Conservation (phyloP, 2,888 invertebrate species). For the Ormyrus rosae region DNA sequence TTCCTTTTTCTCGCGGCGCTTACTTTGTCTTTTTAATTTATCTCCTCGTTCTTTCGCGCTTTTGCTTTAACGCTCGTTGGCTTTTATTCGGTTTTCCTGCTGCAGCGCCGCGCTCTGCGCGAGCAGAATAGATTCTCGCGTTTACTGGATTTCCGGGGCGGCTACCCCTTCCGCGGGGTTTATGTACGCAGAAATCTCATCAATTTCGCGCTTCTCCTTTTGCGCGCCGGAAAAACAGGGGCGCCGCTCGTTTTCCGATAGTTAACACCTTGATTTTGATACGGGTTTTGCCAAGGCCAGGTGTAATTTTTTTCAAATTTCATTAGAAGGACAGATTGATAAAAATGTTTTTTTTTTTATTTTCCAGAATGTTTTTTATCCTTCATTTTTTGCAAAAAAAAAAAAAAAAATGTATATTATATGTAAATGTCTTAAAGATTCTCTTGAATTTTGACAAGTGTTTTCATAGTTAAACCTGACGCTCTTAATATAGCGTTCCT, state of each 20-base stretch:
- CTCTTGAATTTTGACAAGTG: too few relatives aligned
- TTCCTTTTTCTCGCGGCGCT: slow-evolving; percentile 2
- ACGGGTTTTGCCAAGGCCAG: too few relatives aligned
- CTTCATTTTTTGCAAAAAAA: too few relatives aligned
- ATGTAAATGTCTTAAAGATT: too few relatives aligned
- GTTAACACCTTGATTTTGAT: slow-evolving; percentile 19
- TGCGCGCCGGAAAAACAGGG: slow-evolving; percentile 4
- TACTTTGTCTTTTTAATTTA: slow-evolving; percentile 38
- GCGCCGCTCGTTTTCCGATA: slow-evolving; percentile 1
- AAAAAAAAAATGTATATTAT: too few relatives aligned
- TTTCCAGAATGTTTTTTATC: too few relatives aligned
- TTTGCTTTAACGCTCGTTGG: slow-evolving; percentile 30
- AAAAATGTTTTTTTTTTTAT: too few relatives aligned
- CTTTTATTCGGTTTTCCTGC: slow-evolving; percentile 21
- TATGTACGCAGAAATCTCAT: slow-evolving; percentile 33
- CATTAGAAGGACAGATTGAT: too few relatives aligned
- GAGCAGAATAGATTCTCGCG: slow-evolving; percentile 13
- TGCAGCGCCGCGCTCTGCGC: too few relatives aligned
- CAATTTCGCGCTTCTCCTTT: slow-evolving; percentile 22
- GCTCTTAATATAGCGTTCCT: too few relatives aligned
- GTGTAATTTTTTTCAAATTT: too few relatives aligned
- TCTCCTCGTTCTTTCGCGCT: slow-evolving; percentile 10
- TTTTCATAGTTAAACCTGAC: too few relatives aligned
- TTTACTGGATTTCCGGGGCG: slow-evolving; percentile 31
- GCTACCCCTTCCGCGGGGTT: not conserved